A percentile compares a stretch with the other conserved stretches of the same genome.
Conservation (phyloP, 2,797 vertebrate species). For the Streptopelia turtur region DNA sequence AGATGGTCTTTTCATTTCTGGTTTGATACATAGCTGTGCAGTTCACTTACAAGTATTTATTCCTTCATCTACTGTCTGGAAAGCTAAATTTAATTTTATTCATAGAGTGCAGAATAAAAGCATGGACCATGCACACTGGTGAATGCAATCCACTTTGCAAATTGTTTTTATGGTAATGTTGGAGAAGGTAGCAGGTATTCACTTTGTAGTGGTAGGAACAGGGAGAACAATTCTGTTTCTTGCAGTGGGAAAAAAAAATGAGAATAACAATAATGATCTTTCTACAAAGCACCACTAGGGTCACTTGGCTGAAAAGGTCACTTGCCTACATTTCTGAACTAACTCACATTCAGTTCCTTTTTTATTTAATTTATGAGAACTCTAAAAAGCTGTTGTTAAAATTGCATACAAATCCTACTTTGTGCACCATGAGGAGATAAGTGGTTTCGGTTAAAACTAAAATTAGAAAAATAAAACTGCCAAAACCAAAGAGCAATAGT, state of each 20-base stretch:
- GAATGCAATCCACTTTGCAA: slow-evolving; percentile 22
- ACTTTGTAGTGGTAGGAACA: neutral
- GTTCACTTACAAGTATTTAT: slow-evolving; percentile 39
- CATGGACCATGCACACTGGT: neutral
- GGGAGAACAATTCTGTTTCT: neutral
- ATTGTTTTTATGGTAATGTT: slow-evolving; percentile 52
- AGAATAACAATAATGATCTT: neutral
- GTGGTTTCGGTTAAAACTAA: neutral
- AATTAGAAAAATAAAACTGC: neutral
- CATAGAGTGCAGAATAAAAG: slow-evolving; percentile 23
- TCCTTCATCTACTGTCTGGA: slow-evolving; percentile 10
- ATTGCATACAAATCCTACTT: neutral
- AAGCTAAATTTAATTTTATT: slow-evolving; percentile 50
- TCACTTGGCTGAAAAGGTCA: neutral
- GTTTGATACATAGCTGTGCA: neutral
- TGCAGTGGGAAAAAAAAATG: neutral
- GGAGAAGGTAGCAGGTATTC: slow-evolving; percentile 33
- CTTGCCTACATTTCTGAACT: neutral
- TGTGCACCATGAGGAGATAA: neutral
- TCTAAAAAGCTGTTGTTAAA: neutral
- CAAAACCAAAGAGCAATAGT: neutral
- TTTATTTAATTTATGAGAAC: neutral
- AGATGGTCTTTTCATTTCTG: slow-evolving; percentile 3
- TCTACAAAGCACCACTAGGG: neutral
- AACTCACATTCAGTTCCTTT: neutral